Evolutionary conservation across 2,888 invertebrate genomes (phyloP), one percentile per base, ranked within the genome.

Genomic region (Pristionchus entomophagus): DNA sequence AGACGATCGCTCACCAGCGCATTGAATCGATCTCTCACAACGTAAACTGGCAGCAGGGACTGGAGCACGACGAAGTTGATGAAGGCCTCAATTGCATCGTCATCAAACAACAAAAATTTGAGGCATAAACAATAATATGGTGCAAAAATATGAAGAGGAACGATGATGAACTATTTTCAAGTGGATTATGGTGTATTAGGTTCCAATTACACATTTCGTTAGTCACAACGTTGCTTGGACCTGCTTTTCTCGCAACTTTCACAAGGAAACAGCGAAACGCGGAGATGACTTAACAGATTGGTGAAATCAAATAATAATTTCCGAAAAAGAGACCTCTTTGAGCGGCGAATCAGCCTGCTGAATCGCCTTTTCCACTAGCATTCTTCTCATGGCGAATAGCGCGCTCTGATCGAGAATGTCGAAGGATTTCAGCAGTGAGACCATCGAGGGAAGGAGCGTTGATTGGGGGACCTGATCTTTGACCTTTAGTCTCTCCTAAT

Each of bases 41-140:
- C 82, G 59, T 82, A 82, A 38, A 82, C 45, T 38, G 82, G 82
- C 1, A 82, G 38, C 0, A 82, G 56, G 0, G 82, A 82, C 26
- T 82, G 82, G 26, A 82, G 82, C 17, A 38, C 59, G n/a, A 82
- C 59, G 19, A 82, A 82, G 82, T 53, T 26, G 41, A 38, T 59
- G 82, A 82, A 82, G 38, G 82, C 82, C 82, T 82, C 14, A 77
- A 77, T 41, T 8, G 22, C 0, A 26, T 65, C 5, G 12, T 29
- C 32, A 65, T 29, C 22, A n/a, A 10, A 22, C 56, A 10, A 10
- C 14, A 10, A 10, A 45, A 45, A 45, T 45, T 45, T 45, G 6
- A 45, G n/a, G n/a, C n/a, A n/a, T n/a, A n/a, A n/a, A n/a, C n/a
- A n/a, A n/a, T n/a, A n/a, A n/a, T n/a, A n/a, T n/a, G n/a, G n/a